Evolutionary conservation across 2,888 invertebrate genomes (phyloP), one percentile per base, ranked within the genome.

Genomic region (Tipula lateralis): DNA sequence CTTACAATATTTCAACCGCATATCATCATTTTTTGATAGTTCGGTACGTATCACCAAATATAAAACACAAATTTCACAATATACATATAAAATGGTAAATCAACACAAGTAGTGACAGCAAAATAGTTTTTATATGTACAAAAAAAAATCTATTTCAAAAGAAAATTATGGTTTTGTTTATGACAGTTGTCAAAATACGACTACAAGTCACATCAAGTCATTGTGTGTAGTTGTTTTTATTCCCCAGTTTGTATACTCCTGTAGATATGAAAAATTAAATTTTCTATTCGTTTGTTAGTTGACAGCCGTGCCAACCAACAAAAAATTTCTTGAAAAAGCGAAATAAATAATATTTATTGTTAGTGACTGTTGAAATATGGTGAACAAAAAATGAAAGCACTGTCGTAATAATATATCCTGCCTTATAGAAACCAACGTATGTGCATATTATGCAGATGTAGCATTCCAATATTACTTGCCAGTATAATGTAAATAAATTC

Each of bases 161-260:
- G 29, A 32, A 82, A 82, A 82, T 82, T 82, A 82, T 82, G 16
- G 82, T 82, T 32, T 82, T 82, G 82, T 30, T 82, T 82, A 30
- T 82, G 82, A 82, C 82, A 82, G 82, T 82, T 82, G 82, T 82
- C 82, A 82, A 30, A 82, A 82, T 82, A 82, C 32, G 30, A 30
- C 13, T 82, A 82, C 82, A 30, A 82, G 82, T 82, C 82, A 82
- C 82, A 82, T 82, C 82, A 82, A 82, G 30, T 16, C 66, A 66
- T 66, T 19, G 66, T 66, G 13, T 50, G 12, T 44, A 50, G 24
- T 66, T 13, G 24, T n/a, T 44, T 16, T 66, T 66, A 9, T 24
- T 24, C 24, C 66, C 66, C 7, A 24, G 19, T 66, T 66, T 66
- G 44, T 44, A 32, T 32, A 44, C 5, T 44, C n/a, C 44, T 66